A percentile compares a stretch with the other conserved stretches of the same genome.
Evolutionary conservation across 2,113 vertebrate genomes (phyloP).

Genomic region (Lynx canadensis): DNA sequence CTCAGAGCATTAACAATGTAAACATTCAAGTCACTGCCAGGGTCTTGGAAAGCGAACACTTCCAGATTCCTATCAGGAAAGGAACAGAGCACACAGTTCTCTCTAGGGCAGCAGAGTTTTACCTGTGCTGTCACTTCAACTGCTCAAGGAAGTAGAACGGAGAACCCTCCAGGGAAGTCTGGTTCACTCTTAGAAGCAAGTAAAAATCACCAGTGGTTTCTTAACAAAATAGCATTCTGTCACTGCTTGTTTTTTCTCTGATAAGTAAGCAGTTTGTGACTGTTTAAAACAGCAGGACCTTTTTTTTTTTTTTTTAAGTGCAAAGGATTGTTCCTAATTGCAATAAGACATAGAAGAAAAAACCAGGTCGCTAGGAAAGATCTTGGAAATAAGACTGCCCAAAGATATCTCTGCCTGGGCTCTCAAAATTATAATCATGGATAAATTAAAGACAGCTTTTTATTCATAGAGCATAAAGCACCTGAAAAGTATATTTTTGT

Average conservation of each 20-base stretch:
- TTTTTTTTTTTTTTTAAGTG: not conserved
- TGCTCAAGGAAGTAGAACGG: conserved; percentile 76
- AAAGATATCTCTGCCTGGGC: not conserved
- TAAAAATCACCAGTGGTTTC: not conserved
- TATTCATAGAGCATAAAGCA: not conserved
- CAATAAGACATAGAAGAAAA: not conserved
- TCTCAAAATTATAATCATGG: not conserved
- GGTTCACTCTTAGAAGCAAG: conserved; percentile 82
- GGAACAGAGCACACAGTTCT: conserved; percentile 43
- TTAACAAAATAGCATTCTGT: not conserved
- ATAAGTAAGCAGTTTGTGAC: not conserved
- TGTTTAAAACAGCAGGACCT: not conserved
- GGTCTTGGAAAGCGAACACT: conserved; percentile 74
- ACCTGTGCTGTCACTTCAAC: conserved; percentile 71
- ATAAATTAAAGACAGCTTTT: not conserved
- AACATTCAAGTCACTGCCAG: conserved; percentile 67
- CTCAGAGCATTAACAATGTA: conserved; percentile 63
- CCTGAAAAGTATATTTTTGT: not conserved
- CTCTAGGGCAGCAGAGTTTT: conserved; percentile 64
- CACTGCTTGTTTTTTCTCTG: not conserved
- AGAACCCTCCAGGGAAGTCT: conserved; percentile 85
- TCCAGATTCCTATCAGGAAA: conserved; percentile 58
- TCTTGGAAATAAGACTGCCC: not conserved
- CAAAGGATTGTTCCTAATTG: not conserved
- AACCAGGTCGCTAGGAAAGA: not conserved